phyloP scores from a whole-genome alignment of 2,113 vertebrate species.

The Neofelis nebulosa region DNA sequence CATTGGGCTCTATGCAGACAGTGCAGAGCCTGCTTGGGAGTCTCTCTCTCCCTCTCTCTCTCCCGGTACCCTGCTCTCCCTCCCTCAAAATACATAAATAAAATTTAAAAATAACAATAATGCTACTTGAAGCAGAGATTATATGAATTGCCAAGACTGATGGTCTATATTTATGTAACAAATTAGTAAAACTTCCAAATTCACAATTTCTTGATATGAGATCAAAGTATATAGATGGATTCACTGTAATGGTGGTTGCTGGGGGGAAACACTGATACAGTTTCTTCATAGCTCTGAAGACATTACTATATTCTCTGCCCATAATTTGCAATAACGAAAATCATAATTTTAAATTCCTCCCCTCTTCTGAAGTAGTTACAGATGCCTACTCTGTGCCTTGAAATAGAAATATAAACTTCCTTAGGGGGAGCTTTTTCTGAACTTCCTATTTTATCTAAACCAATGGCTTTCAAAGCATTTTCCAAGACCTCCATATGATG shows the following conservation, averaged over 20 bases:
- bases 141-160: neutral
- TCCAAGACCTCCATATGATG: neutral
- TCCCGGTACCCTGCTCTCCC: too few relatives aligned
- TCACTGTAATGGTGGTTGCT: neutral
- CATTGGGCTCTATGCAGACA: too few relatives aligned
- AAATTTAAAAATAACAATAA: neutral
- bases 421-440: neutral
- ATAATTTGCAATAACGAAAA: neutral
- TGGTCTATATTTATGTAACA: neutral
- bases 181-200: neutral
- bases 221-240: neutral
- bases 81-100: too few relatives aligned
- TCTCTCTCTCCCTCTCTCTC: too few relatives aligned
- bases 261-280: neutral
- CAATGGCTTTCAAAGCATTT: conserved; percentile 14
- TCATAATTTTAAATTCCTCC: neutral
- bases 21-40: too few relatives aligned
- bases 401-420: neutral
- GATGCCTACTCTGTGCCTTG: neutral
- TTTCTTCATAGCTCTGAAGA: neutral
- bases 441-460: neutral
- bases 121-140: neutral
- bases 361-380: neutral
- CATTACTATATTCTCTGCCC: neutral
- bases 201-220: neutral